phyloP scores from a whole-genome alignment of 2,797 vertebrate genomes.

The Melanotaenia boesemani region DNA sequence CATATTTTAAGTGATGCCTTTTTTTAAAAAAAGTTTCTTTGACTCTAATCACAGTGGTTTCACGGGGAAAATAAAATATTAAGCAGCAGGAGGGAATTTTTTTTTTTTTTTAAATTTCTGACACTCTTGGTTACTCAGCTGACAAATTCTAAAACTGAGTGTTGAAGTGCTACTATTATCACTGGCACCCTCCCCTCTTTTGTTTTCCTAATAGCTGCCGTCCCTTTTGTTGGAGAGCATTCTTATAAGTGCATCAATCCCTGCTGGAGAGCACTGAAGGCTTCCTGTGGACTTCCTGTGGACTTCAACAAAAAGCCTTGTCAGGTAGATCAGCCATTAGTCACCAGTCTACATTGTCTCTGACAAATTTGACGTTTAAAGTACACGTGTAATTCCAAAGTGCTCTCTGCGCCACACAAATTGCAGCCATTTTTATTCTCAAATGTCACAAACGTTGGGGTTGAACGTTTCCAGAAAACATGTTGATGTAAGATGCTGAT shows the following conservation, averaged over 20 bases:
- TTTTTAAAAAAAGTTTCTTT: slow-evolving; percentile 10
- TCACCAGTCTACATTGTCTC: slow-evolving; percentile 63
- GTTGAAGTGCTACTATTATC: slow-evolving; percentile 67
- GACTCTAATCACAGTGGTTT: slow-evolving; percentile 9
- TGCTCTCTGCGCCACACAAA: slow-evolving; percentile 60
- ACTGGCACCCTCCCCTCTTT: slow-evolving; percentile 62
- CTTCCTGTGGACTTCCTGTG: slow-evolving; percentile 75
- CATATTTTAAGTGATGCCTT: slow-evolving; percentile 5
- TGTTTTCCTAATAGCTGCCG: slow-evolving; percentile 74
- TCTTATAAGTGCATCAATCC: slow-evolving; percentile 69
- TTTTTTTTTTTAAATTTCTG: slow-evolving; percentile 18
- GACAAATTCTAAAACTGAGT: slow-evolving; percentile 45
- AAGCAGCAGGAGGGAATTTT: slow-evolving; percentile 15
- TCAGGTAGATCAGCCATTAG: slow-evolving; percentile 75
- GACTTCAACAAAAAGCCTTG: slow-evolving; percentile 77
- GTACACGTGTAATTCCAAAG: slow-evolving; percentile 67
- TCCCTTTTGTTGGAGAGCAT: slow-evolving; percentile 64
- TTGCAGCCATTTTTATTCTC: slow-evolving; percentile 49
- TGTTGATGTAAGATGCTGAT: slow-evolving; percentile 49
- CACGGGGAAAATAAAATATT: slow-evolving; percentile 23
- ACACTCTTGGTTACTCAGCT: slow-evolving; percentile 35
- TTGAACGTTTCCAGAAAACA: slow-evolving; percentile 49
- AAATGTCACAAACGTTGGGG: slow-evolving; percentile 59
- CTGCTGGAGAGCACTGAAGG: slow-evolving; percentile 63
- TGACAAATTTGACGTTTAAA: slow-evolving; percentile 76